Conservation (phyloP, 1,140 invertebrate species). For the Schlechtendalia chinensis region DNA sequence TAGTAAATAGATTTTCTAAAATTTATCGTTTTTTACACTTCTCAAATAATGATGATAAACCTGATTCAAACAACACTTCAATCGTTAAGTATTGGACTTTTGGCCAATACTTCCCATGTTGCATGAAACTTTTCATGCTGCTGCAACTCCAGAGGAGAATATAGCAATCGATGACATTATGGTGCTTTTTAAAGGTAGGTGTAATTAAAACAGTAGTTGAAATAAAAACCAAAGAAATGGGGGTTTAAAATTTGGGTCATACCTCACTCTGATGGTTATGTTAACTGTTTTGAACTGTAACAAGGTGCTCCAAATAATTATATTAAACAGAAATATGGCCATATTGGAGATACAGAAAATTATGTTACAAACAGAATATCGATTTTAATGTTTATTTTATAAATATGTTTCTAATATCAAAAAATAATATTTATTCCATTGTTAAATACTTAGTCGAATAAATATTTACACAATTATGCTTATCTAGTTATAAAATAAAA, state of each 20-base stretch:
- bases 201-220: background rate
- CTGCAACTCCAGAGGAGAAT: background rate
- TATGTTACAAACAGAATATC: too few species aligned
- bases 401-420: too few species aligned
- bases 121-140: conserved; percentile 6
- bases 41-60: background rate
- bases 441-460: too few species aligned
- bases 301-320: background rate
- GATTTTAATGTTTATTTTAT: too few species aligned
- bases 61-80: background rate
- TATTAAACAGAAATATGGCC: background rate
- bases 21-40: background rate
- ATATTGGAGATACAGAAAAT: background rate
- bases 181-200: background rate
- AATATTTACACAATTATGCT: too few species aligned
- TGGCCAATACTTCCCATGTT: background rate
- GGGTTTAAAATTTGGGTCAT: background rate
- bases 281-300: conserved; percentile 3
- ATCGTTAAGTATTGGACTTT: background rate
- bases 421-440: too few species aligned
- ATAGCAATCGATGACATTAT: conserved; percentile 18
- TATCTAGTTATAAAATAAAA: too few species aligned
- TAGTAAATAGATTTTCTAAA: conserved; percentile 6
- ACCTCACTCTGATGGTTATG: background rate
- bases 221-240: conserved; percentile 1